Evolutionary conservation across 2,113 vertebrate genomes (phyloP), one percentile per base, ranked within the genome.

Genomic region (Notiomystis cincta): DNA sequence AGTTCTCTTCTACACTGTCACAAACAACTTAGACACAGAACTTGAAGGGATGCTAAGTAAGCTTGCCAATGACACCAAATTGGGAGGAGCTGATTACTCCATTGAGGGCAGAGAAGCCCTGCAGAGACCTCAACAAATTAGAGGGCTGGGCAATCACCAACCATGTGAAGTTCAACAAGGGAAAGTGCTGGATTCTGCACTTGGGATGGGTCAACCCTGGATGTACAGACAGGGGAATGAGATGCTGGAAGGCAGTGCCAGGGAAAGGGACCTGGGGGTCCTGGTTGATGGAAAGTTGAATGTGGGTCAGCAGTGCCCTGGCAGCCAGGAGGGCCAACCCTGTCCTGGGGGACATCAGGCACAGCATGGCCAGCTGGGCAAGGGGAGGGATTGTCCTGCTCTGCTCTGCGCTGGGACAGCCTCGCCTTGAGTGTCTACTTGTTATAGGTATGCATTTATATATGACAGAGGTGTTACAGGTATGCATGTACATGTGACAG

Each of bases 361-460:
- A 22, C 61, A 58, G 17, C 31, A 35, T 58, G 1, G 0, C 24
- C 35, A 76, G 31, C 44, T 0, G 0, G 44, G 44, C 35, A 6
- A 58, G 31, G 37, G 11, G 57, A 3, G 16, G 17, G 27, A 37
- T 76, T 44, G 21, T 27, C 17, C 61, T 0, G 0, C 9, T 67
- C 44, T 86, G 30, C 61, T 37, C 21, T 42, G 71, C 9, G 1
- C 37, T 10, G 61, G 37, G 17, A 6, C 1, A 0, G 67, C 47
- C 27, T 62, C 48, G 44, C 11, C 37, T 44, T 6, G 5, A 44
- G 7, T 44, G 9, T n/a, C 42, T 47, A 21, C 17, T 37, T 3
- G 0, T 48, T 47, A 10, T 10, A 38, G 28, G 17, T 27, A 21
- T 24, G 17, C n/a, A n/a, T n/a, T n/a, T n/a, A n/a, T n/a, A n/a